A percentile compares a stretch with the other conserved stretches of the same genome.
These are phyloP conservation scores for Rhadina sibilatrix DNA, from an alignment of 2,113 vertebrate genomes.

Conservation along the genomic window DNA sequence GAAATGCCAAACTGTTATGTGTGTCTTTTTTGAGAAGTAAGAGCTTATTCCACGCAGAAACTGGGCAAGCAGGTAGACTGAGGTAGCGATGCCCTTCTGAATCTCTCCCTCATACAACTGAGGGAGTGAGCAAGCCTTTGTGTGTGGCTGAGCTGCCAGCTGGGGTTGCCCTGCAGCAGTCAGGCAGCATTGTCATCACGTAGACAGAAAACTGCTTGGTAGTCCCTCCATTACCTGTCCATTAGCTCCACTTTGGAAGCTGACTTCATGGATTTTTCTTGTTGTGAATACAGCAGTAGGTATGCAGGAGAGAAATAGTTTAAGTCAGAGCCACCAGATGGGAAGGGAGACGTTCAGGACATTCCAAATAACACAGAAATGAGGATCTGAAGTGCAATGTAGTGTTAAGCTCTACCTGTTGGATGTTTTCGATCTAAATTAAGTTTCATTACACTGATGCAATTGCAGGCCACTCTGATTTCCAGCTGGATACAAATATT, in stretches of 20 bases:
- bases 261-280: not conserved
- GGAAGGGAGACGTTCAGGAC: not conserved
- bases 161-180: not conserved
- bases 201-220: not conserved
- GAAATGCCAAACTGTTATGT: not conserved
- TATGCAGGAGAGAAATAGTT: not conserved
- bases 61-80: not conserved
- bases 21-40: not conserved
- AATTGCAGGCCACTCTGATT: not conserved
- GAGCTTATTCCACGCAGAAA: not conserved
- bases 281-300: not conserved
- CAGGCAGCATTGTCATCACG: not conserved
- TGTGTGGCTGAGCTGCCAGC: not conserved
- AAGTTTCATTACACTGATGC: slow-evolving; percentile 8
- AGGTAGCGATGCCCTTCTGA: not conserved
- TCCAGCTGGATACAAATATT: slow-evolving; percentile 45
- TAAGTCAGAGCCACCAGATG: not conserved
- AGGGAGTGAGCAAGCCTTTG: fast-evolving
- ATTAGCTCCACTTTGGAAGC: not conserved
- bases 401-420: not conserved
- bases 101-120: not conserved
- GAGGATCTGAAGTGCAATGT: not conserved
- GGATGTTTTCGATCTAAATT: not conserved
- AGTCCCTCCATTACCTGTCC: not conserved
- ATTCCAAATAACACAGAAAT: not conserved